Evolutionary conservation across 1,140 invertebrate species (phyloP).

Genomic region (Matsumurasca onukii): DNA sequence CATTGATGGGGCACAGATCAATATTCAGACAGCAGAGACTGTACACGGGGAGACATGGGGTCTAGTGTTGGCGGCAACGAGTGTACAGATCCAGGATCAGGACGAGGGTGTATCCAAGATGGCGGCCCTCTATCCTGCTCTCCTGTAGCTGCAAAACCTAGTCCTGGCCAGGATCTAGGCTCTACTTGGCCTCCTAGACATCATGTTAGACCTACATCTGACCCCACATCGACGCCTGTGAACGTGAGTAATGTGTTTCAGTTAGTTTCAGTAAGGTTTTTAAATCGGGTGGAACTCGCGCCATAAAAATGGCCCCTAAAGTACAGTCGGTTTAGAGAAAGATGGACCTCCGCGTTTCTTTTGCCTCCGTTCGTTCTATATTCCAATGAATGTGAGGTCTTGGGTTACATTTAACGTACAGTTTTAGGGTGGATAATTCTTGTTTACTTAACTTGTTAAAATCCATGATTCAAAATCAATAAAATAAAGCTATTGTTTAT

Average conservation of each 20-base stretch:
- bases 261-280: not conserved
- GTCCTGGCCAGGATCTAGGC: not conserved
- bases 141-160: constrained; percentile 10
- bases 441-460: too few species aligned
- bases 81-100: not conserved
- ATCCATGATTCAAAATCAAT: too few species aligned
- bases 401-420: too few species aligned
- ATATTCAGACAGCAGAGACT: too few species aligned
- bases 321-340: constrained; percentile 11
- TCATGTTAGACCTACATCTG: not conserved
- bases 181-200: not conserved
- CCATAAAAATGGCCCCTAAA: constrained; percentile 10
- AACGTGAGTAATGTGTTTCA: not conserved
- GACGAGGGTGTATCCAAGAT: constrained; percentile 24
- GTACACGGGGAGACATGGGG: too few species aligned
- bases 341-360: constrained; percentile 15
- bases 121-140: constrained; percentile 3
- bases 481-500: too few species aligned
- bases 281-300: constrained; percentile 9
- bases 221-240: not conserved
- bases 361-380: constrained; percentile 3
- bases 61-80: too few species aligned
- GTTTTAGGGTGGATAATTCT: too few species aligned
- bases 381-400: not conserved
- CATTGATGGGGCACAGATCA: too few species aligned